Conservation (phyloP, 2,113 vertebrate genomes). For the Picathartes gymnocephalus region DNA sequence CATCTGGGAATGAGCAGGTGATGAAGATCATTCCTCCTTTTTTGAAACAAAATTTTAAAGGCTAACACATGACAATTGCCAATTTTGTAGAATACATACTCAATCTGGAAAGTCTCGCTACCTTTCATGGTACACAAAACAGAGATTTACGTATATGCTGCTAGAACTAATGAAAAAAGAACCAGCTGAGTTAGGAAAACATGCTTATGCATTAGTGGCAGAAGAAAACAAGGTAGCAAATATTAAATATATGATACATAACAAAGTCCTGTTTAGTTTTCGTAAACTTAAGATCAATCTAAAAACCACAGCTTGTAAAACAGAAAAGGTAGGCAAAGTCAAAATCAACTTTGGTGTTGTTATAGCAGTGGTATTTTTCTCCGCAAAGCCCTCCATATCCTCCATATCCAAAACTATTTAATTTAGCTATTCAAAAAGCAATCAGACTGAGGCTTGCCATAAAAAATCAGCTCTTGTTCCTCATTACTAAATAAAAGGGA, state of each 20-base stretch:
- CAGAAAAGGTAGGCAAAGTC: not conserved
- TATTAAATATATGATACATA: not conserved
- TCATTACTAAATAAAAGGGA: conserved; percentile 40
- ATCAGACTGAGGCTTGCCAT: not conserved
- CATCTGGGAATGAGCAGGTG: not conserved
- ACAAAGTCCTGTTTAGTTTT: not conserved
- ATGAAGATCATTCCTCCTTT: not conserved
- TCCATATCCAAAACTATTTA: not conserved
- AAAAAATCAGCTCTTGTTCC: conserved; percentile 18
- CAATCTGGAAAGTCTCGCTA: not conserved
- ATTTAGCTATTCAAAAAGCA: conserved; percentile 46
- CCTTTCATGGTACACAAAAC: not conserved
- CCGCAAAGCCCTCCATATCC: not conserved
- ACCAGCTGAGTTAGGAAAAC: not conserved
- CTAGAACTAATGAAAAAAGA: not conserved
- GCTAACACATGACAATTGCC: not conserved
- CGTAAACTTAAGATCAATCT: not conserved
- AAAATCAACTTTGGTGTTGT: not conserved
- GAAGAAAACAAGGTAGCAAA: not conserved
- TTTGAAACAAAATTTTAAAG: not conserved
- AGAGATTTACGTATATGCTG: not conserved
- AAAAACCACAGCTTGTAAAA: not conserved
- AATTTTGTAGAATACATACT: not conserved
- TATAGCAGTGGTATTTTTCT: not conserved
- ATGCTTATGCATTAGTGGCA: not conserved